Base-by-base conservation (phyloP, 1,140 invertebrate species). In the Dicyema japonicum region DNA sequence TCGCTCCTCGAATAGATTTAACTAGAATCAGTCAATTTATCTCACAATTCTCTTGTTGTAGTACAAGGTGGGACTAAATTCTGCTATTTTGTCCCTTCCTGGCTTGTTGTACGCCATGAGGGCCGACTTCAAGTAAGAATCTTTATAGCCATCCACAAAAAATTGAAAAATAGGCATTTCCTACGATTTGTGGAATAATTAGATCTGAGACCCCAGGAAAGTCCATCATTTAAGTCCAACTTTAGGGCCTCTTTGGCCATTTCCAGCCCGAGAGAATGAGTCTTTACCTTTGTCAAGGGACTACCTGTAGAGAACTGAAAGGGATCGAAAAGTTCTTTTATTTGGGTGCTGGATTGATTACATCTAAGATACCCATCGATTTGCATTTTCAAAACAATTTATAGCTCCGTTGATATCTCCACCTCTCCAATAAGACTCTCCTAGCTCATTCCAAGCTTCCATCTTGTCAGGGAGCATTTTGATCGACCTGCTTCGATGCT, bases 351-450 rank as follows among this genome's bases (percentile, higher is more conserved):
- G n/a, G n/a, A n/a, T n/a, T n/a, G n/a, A n/a, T n/a, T n/a, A n/a
- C n/a, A n/a, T n/a, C n/a, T n/a, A n/a, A n/a, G n/a, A n/a, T n/a
- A n/a, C n/a, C n/a, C n/a, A n/a, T n/a, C n/a, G n/a, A n/a, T n/a
- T n/a, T 27, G 26, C 26, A 21, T 16, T 27, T 8, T 27, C 18
- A 21, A 76, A 76, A 47, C 72, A 76, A 39, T 67, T 70, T 40
- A 66, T 67, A 2, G 72, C 69, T 36, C 68, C 64, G 36, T 61
- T 54, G 15, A 72, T 53, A 41, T 74, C 67, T 38, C 65, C 60
- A 44, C 69, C 69, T 44, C 75, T 75, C 64, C 69, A 75, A 46
- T 71, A 72, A 44, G 67, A 71, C 46, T 74, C 69, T 4, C 72
- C 72, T 6, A 80, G 53, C 42, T 74, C 65, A 43, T 75, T 75